Conservation (phyloP, 2,888 invertebrate genomes). For the Andrena bicolor region DNA sequence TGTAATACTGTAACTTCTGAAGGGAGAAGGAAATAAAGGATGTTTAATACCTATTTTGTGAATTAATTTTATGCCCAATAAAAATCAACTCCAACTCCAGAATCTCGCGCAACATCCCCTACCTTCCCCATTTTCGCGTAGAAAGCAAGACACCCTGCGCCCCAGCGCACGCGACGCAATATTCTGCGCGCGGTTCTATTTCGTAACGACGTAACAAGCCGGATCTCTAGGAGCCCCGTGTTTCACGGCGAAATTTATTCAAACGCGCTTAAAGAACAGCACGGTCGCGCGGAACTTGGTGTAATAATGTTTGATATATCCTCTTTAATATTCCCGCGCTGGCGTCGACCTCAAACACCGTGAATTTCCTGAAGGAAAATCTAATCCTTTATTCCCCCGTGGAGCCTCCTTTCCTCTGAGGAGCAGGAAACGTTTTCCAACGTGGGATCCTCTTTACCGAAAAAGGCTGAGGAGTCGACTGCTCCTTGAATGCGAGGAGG, state of each 20-base stretch:
- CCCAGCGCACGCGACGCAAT: neutral
- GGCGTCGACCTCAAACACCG: slow-evolving; percentile 28
- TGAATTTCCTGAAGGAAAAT: slow-evolving; percentile 24
- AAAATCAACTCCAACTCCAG: no score
- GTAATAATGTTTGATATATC: slow-evolving; percentile 42
- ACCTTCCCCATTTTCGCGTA: neutral
- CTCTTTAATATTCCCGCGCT: slow-evolving; percentile 43
- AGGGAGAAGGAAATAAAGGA: no score
- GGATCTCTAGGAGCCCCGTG: slow-evolving; percentile 12
- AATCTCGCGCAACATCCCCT: no score
- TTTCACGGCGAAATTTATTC: slow-evolving; percentile 15
- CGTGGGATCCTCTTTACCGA: slow-evolving; percentile 26
- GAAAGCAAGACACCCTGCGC: neutral
- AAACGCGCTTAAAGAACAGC: slow-evolving; percentile 6
- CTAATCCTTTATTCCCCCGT: slow-evolving; percentile 32
- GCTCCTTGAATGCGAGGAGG: no score
- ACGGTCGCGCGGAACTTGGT: neutral
- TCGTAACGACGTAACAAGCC: slow-evolving; percentile 4
- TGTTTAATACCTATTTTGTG: no score
- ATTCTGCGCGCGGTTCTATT: neutral
- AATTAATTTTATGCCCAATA: no score
- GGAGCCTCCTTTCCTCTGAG: neutral
- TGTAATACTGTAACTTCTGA: no score
- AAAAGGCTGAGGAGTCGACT: no score
- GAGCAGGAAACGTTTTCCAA: slow-evolving; percentile 24